phyloP scores from a whole-genome alignment of 2,888 invertebrate species.

The Nemurella pictetii region DNA sequence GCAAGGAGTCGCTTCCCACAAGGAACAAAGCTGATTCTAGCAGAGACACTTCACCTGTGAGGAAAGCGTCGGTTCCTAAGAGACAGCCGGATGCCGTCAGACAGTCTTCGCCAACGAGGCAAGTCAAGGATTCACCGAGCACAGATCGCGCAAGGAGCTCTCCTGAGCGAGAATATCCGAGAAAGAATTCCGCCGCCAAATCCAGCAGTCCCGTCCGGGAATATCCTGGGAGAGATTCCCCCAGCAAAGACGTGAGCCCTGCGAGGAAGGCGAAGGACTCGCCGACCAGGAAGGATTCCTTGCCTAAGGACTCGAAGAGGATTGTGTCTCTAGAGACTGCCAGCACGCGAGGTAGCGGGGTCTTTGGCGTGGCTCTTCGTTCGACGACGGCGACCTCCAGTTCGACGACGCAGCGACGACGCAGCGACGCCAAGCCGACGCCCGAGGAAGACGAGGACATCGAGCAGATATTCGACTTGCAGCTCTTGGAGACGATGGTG shows the following conservation, averaged over 20 bases:
- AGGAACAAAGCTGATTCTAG: not conserved
- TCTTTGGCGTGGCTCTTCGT: constrained; percentile 37
- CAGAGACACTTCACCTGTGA: not conserved
- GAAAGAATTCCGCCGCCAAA: constrained; percentile 18
- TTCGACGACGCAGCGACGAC: constrained; percentile 50
- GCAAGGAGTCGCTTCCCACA: not conserved
- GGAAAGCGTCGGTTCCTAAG: constrained; percentile 22
- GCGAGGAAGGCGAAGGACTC: not conserved
- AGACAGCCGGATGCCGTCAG: not conserved
- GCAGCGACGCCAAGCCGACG: constrained; percentile 45
- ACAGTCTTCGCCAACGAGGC: constrained; percentile 11
- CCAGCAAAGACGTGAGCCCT: not conserved
- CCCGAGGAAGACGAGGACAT: constrained; percentile 57
- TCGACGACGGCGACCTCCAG: constrained; percentile 57
- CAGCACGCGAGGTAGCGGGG: constrained; percentile 31
- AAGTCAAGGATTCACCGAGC: constrained; percentile 9
- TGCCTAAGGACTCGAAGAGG: constrained; percentile 39
- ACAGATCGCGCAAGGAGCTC: no score
- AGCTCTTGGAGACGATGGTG: constrained; percentile 71
- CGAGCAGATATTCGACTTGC: constrained; percentile 73
- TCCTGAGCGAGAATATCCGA: not conserved
- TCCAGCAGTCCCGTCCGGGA: constrained; percentile 8
- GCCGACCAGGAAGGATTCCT: constrained; percentile 32
- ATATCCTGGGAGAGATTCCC: not conserved
- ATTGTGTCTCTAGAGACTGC: constrained; percentile 30